Conservation (phyloP, 2,797 vertebrate species). For the Varecia variegata region DNA sequence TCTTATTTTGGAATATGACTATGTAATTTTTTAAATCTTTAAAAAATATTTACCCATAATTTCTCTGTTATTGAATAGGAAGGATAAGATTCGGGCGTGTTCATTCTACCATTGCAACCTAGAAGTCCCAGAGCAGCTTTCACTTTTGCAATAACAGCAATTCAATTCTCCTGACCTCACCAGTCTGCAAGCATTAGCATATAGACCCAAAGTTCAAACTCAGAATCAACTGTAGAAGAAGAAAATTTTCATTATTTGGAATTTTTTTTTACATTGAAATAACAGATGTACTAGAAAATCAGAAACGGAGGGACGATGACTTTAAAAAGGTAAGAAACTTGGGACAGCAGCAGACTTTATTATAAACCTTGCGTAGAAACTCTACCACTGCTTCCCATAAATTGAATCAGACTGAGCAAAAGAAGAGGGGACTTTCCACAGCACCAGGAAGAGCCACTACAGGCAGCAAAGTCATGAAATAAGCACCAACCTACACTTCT, state of each 20-base stretch:
- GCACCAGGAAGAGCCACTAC: background rate
- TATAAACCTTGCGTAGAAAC: slow-evolving; percentile 44
- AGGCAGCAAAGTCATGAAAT: background rate
- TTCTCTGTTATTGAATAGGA: background rate
- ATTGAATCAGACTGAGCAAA: slow-evolving; percentile 20
- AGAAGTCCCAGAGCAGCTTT: background rate
- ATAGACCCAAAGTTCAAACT: background rate
- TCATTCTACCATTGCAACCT: background rate
- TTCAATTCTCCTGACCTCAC: background rate
- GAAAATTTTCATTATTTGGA: background rate
- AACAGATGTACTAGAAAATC: background rate
- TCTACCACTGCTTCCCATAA: slow-evolving; percentile 64
- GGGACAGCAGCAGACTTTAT: background rate
- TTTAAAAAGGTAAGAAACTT: background rate
- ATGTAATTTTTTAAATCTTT: background rate
- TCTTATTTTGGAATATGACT: background rate
- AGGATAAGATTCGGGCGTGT: background rate
- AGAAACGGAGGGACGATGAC: background rate
- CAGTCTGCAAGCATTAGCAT: background rate
- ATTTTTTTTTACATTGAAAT: background rate
- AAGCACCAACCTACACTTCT: background rate
- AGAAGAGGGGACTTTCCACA: background rate
- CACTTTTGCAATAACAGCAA: background rate
- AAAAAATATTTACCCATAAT: background rate
- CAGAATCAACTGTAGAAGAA: background rate